Conservation (phyloP, 2,113 vertebrate genomes). For the Lagopus muta region DNA sequence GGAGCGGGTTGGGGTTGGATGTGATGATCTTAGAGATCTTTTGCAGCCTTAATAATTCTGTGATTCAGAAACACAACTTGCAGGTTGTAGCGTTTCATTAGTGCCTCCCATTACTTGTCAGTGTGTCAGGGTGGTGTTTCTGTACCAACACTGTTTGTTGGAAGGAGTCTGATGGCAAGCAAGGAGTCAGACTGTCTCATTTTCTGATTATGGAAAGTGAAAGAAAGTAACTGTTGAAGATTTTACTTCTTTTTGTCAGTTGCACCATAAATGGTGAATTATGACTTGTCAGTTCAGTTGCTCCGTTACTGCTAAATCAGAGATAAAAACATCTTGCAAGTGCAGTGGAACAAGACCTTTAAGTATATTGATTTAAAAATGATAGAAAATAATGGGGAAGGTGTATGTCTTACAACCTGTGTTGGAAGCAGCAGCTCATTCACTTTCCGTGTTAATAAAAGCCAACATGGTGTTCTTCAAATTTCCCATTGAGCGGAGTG, state of each 20-base stretch:
- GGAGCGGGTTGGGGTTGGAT: too few relatives aligned
- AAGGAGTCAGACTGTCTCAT: neutral
- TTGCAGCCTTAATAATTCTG: too few relatives aligned
- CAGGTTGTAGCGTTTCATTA: neutral
- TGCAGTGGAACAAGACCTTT: neutral
- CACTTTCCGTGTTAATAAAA: neutral
- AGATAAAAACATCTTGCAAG: neutral
- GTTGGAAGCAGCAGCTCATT: neutral
- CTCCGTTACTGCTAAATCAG: neutral
- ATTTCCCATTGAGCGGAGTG: neutral
- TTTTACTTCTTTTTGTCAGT: neutral
- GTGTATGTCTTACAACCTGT: neutral
- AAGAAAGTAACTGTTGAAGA: neutral
- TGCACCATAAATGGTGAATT: neutral
- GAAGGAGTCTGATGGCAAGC: neutral
- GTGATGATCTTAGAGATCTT: too few relatives aligned
- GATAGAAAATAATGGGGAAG: neutral
- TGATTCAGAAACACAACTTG: neutral
- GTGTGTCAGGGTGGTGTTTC: neutral
- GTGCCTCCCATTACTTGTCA: neutral
- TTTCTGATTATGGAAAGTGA: neutral
- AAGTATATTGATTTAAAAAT: conserved; percentile 1
- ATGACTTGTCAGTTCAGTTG: neutral
- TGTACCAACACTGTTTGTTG: neutral
- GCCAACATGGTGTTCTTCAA: neutral